These are phyloP conservation scores for Mus caroli DNA, from an alignment of 2,797 vertebrate genomes.

Conservation along the genomic window DNA sequence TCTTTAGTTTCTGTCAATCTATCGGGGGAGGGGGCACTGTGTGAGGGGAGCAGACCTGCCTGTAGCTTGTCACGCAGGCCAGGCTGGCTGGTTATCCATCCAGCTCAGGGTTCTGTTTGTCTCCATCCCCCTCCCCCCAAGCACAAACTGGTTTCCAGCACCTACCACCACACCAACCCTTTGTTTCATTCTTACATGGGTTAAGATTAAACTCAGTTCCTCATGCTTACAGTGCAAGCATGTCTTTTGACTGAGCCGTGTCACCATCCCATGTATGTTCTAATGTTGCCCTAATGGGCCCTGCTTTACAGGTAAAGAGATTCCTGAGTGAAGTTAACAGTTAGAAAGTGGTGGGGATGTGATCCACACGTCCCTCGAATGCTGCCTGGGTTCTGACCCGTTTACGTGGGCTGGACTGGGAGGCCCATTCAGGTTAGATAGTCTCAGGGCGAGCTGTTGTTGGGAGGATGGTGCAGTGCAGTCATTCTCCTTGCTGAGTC, in stretches of 20 bases:
- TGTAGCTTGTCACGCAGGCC: background rate
- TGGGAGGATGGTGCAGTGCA: background rate
- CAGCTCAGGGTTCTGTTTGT: background rate
- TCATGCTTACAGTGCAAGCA: background rate
- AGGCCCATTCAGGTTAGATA: background rate
- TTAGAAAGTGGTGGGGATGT: background rate
- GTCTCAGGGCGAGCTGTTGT: background rate
- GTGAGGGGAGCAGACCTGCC: too few relatives aligned
- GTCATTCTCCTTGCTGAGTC: background rate
- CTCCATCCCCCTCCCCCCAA: background rate
- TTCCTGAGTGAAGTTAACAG: background rate
- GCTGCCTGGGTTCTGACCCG: background rate
- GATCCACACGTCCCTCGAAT: background rate
- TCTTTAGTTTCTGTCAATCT: background rate
- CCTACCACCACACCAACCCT: background rate
- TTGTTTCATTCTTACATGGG: background rate
- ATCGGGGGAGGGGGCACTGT: background rate
- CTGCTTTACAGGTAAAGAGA: constrained; percentile 16
- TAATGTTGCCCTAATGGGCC: background rate
- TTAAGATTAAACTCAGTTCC: background rate
- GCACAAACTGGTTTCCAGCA: background rate
- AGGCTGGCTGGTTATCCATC: background rate
- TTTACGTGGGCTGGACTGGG: rapidly evolving
- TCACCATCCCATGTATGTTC: background rate
- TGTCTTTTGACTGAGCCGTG: background rate